Base-by-base conservation (phyloP, 2,888 invertebrate genomes). In the Trisateles emortualis region DNA sequence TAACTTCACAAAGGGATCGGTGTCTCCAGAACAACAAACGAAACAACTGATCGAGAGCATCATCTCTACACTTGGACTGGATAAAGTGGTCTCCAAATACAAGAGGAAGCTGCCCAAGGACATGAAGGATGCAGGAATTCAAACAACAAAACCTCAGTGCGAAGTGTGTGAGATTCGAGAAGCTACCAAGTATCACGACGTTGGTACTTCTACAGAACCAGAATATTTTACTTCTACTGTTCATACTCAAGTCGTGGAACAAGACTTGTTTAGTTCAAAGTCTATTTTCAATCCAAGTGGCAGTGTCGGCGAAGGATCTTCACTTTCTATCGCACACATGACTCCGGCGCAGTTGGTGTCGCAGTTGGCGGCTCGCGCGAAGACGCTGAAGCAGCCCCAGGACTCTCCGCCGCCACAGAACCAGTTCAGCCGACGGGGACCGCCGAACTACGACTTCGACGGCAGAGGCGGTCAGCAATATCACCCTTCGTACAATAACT, bases 271-370 rank as follows among this genome's bases (percentile, higher is more conserved):
- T 14, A 91, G 69, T 72, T 92, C 92, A 2, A 88, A 87, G 69
- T 71, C 89, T 6, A 74, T 90, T 45, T 92, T 91, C 64, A 88
- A 84, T 36, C 87, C 91, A 0, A 84, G 79, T 16, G 91, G 92
- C 1, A 84, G 87, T 62, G 66, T 80, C 13, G 68, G 79, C 2
- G 86, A 84, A 30, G 79, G 84, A 26, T 83, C 84, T 19, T 79
- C 88, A 0, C 86, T 92, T 52, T 92, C 92, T 3, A 90, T 92
- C 43, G 85, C 91, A 11, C 92, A 92, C 52, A 76, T 92, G 65
- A 92, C 92, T 10, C 91, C 92, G 1, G 92, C 92, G 24, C 92
- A 92, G 68, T 71, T 92, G 49, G 91, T 92, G 47, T 91, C 90
- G 0, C 92, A 91, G 72, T 66, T 92, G 38, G 91, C 90, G 17